Conservation (phyloP, 2,113 vertebrate species). For the Rhinoptilus africanus region DNA sequence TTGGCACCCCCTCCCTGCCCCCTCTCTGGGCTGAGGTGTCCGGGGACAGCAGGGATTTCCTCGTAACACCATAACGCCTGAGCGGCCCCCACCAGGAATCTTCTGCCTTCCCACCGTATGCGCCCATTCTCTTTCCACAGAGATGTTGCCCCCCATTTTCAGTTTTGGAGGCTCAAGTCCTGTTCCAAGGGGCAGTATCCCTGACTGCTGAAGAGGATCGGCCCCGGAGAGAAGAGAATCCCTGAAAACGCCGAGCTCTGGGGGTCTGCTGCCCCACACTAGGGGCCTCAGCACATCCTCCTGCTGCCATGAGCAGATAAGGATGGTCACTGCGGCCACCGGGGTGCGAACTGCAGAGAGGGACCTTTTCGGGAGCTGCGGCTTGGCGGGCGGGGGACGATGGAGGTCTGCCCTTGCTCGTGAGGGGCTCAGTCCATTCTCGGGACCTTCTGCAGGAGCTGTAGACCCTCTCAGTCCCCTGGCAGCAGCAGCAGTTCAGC, state of each 20-base stretch:
- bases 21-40: background rate
- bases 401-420: background rate
- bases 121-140: background rate
- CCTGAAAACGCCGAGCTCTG: background rate
- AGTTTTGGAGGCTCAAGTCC: background rate
- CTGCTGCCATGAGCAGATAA: background rate
- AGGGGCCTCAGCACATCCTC: background rate
- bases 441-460: background rate
- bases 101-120: background rate
- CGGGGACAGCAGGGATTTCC: background rate
- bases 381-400: fast-evolving
- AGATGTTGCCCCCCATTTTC: background rate
- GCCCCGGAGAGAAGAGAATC: background rate
- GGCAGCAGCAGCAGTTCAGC: background rate
- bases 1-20: background rate
- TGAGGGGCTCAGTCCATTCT: background rate
- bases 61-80: background rate
- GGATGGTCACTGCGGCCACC: background rate
- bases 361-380: background rate
- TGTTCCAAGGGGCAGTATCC: background rate
- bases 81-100: background rate
- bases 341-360: background rate
- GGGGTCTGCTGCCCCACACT: background rate
- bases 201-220: background rate
- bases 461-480: background rate